Evolutionary conservation across 2,797 vertebrate species (phyloP).

Genomic region (Melanotaenia trifasciata): DNA sequence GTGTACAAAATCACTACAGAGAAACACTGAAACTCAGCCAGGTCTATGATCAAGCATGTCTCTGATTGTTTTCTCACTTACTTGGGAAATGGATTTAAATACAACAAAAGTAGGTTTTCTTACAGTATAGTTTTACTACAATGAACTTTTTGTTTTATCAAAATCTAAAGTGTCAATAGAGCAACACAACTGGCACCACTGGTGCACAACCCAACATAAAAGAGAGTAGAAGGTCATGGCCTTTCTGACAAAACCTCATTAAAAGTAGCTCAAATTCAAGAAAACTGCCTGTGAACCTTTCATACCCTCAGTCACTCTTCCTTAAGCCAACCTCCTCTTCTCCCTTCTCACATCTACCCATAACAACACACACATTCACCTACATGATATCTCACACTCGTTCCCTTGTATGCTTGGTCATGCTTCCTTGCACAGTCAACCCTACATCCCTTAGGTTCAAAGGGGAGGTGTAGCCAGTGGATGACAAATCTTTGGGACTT

Average conservation of each 20-base stretch:
- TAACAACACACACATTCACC: constrained; percentile 14
- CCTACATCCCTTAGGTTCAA: constrained; percentile 55
- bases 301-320: constrained; percentile 3
- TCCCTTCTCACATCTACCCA: constrained; percentile 16
- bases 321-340: background rate
- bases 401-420: constrained; percentile 43
- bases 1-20: too few relatives aligned
- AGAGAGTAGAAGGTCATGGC: constrained; percentile 28
- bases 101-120: background rate
- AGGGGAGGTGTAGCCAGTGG: constrained; percentile 30
- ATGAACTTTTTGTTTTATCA: background rate
- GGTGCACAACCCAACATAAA: constrained; percentile 26
- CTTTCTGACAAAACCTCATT: constrained; percentile 26
- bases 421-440: constrained; percentile 30
- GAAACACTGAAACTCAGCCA: too few relatives aligned
- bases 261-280: constrained; percentile 34
- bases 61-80: too few relatives aligned
- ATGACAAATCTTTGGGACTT: constrained; percentile 37
- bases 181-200: background rate
- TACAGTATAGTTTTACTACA: background rate
- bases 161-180: constrained; percentile 20
- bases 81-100: too few relatives aligned
- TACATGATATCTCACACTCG: constrained; percentile 14
- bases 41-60: too few relatives aligned
- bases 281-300: constrained; percentile 30